Evolutionary conservation across 2,888 invertebrate genomes (phyloP).

Genomic region (Cheiracanthium punctorium): DNA sequence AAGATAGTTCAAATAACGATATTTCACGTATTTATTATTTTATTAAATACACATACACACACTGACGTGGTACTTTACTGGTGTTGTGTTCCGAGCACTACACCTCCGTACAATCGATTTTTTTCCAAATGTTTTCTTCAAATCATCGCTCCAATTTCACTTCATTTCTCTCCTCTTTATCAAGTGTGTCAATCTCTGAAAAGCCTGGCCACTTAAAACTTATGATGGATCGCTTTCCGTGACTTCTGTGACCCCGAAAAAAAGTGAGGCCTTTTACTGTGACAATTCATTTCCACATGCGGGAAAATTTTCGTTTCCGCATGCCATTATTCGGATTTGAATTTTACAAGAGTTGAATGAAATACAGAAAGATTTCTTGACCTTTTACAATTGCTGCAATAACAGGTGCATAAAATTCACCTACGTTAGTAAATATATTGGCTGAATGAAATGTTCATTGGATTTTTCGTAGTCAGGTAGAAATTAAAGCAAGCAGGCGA

Average conservation of each 20-base stretch:
- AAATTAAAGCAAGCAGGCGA: too few relatives aligned
- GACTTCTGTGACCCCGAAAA: constrained; percentile 8
- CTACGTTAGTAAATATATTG: too few relatives aligned
- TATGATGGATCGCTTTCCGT: constrained; percentile 23
- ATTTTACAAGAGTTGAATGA: too few relatives aligned
- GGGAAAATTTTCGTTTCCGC: neutral
- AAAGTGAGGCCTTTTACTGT: neutral
- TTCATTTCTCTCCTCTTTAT: neutral
- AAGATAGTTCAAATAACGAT: neutral
- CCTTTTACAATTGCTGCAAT: too few relatives aligned
- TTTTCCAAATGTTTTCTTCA: neutral
- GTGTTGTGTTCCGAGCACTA: neutral
- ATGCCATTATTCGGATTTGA: too few relatives aligned
- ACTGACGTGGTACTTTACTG: neutral
- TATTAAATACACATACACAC: neutral
- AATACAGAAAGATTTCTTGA: too few relatives aligned
- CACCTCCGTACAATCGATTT: neutral
- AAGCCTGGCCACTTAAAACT: neutral
- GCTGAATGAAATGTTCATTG: too few relatives aligned
- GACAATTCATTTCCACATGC: neutral
- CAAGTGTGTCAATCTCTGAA: constrained; percentile 17
- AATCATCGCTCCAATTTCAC: neutral
- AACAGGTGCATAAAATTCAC: too few relatives aligned
- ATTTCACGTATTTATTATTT: too few relatives aligned
- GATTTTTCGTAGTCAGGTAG: too few relatives aligned